phyloP scores from a whole-genome alignment of 2,888 invertebrate genomes.

The Pollenia angustigena region DNA sequence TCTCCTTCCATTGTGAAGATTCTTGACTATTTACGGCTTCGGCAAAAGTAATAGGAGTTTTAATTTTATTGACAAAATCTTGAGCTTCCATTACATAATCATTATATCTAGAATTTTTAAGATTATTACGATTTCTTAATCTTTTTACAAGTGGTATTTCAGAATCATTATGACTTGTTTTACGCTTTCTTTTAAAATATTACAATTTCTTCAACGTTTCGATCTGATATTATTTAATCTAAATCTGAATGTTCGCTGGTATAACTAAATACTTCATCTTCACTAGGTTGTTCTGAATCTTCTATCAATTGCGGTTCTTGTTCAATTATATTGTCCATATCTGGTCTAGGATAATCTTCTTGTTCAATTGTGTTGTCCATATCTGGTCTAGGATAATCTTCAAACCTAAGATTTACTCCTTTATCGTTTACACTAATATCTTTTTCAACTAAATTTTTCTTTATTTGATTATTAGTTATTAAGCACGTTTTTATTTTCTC shows the following conservation, averaged over 20 bases:
- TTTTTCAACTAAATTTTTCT: no score
- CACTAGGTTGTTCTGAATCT: neutral
- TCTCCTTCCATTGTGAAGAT: constrained; percentile 2
- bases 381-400: neutral
- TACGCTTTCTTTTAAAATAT: no score
- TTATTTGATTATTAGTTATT: no score
- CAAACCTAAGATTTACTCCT: neutral
- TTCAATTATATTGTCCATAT: no score
- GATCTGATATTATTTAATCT: no score
- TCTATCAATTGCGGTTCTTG: neutral
- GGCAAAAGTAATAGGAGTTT: neutral
- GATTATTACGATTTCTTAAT: neutral
- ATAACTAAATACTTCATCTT: neutral
- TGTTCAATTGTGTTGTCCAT: neutral
- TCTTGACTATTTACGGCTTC: constrained; percentile 1
- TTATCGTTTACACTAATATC: neutral
- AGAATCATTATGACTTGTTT: neutral
- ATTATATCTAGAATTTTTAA: neutral
- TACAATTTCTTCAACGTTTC: no score
- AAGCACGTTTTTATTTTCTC: no score
- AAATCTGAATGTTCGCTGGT: no score
- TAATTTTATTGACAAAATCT: constrained; percentile 4
- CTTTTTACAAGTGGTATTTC: neutral
- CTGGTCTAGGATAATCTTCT: no score
- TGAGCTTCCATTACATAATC: constrained; percentile 6